A percentile compares a stretch with the other conserved stretches of the same genome.
These are phyloP conservation scores for Salpingus planirostris DNA, from an alignment of 2,888 invertebrate genomes.

Conservation along the genomic window DNA sequence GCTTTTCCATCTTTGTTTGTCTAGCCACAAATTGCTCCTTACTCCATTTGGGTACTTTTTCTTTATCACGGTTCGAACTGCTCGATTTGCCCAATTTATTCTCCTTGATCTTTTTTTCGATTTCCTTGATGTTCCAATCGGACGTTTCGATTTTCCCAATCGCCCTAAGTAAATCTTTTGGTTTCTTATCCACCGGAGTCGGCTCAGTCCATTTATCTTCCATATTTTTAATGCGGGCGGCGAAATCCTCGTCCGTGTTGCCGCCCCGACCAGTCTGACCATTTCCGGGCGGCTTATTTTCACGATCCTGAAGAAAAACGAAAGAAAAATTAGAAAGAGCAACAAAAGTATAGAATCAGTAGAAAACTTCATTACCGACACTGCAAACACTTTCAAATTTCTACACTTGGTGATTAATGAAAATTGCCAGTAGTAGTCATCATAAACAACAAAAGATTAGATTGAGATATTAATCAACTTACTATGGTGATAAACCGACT, in stretches of 20 bases:
- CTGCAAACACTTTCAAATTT: slow-evolving; percentile 1
- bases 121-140: slow-evolving; percentile 87
- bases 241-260: slow-evolving; percentile 48
- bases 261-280: too few species aligned
- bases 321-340: neutral
- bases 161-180: slow-evolving; percentile 75
- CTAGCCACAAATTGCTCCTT: slow-evolving; percentile 68
- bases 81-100: slow-evolving; percentile 56
- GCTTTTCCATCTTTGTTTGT: slow-evolving; percentile 61
- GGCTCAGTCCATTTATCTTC: slow-evolving; percentile 66
- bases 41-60: slow-evolving; percentile 86
- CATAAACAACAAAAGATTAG: too few species aligned
- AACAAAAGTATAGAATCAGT: neutral
- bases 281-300: slow-evolving; percentile 24
- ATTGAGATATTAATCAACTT: too few species aligned
- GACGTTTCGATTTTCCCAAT: slow-evolving; percentile 82
- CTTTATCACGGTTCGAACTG: slow-evolving; percentile 49
- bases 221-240: slow-evolving; percentile 59
- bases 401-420: too few species aligned
- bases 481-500: too few species aligned
- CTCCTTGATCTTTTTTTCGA: slow-evolving; percentile 80
- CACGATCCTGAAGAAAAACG: slow-evolving; percentile 32
- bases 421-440: too few species aligned
- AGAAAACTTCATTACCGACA: neutral
- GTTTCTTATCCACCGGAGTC: slow-evolving; percentile 60